Evolutionary conservation across 1,140 invertebrate species (phyloP).

Genomic region (Acromyrmex charruanus): DNA sequence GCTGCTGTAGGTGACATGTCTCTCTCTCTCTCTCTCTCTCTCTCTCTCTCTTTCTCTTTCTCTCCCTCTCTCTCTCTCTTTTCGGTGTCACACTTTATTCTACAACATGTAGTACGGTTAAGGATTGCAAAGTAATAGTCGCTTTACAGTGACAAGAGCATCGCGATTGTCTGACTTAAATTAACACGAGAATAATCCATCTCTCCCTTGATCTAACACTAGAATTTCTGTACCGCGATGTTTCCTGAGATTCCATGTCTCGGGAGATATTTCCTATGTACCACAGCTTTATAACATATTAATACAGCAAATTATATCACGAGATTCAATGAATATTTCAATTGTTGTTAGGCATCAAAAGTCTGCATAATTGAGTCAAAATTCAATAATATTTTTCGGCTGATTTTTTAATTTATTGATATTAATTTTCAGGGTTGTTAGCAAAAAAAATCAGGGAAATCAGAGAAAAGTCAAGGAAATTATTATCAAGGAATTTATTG

Average conservation of each 20-base stretch:
- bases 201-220: background rate
- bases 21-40: background rate
- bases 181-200: conserved; percentile 52
- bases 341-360: background rate
- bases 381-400: background rate
- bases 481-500: too few species aligned
- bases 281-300: conserved; percentile 16
- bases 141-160: conserved; percentile 43
- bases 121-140: conserved; percentile 50
- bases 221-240: conserved; percentile 25
- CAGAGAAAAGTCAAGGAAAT: too few species aligned
- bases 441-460: too few species aligned
- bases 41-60: background rate
- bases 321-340: conserved; percentile 1
- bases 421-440: background rate
- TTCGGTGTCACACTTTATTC: conserved; percentile 21
- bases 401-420: background rate
- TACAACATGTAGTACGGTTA: background rate
- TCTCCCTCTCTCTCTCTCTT: too few species aligned
- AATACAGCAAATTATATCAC: conserved; percentile 7
- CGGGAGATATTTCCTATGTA: background rate
- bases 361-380: background rate
- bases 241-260: conserved; percentile 7
- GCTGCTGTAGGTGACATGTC: background rate
- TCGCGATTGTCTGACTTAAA: conserved; percentile 39